Evolutionary conservation across 2,888 invertebrate genomes (phyloP), one percentile per base, ranked within the genome.

Genomic region (Phrixothrix hirtus): DNA sequence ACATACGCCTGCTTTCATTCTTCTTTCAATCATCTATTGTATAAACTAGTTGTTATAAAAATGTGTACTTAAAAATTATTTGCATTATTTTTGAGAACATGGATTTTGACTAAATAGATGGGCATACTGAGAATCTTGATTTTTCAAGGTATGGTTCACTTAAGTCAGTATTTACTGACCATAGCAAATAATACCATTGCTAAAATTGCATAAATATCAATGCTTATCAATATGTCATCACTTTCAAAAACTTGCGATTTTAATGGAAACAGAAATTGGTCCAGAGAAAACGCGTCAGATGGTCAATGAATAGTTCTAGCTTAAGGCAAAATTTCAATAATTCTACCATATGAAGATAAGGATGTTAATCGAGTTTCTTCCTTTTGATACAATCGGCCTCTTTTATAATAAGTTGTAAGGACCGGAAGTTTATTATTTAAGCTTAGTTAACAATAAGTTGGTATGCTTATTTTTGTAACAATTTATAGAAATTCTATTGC

Each of bases 231-330:
- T 15, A 41, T 14, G 17, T 16, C 14, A 1, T 25, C 15, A 29
- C 44, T 44, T 36, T 44, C 44, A 36, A 35, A 44, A 36, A 44
- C 6, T 26, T 25, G 17, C 30, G 42, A 36, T 44, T 44, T 36
- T 44, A 44, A 13, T 35, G 15, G 12, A 44, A 35, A 13, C 44
- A 27, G 32, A 32, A 42, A 32, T 32, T 25, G 42, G 42, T 11
- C 29, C 36, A 9, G 44, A 44, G 44, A 44, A 42, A 44, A 44
- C 44, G 43, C 44, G 44, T 44, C 44, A 44, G 44, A 26, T 44
- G 44, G 44, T 15, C 44, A 17, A 35, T 44, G 44, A 27, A 12
- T 5, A 34, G 7, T 26, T 1, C 4, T 6, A 15, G 25, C 42
- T 32, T 21, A 5, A 25, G 42, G 42, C 31, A 13, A 13, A 42